phyloP scores from a whole-genome alignment of 2,797 vertebrate genomes.

The Poecilia velifera region DNA sequence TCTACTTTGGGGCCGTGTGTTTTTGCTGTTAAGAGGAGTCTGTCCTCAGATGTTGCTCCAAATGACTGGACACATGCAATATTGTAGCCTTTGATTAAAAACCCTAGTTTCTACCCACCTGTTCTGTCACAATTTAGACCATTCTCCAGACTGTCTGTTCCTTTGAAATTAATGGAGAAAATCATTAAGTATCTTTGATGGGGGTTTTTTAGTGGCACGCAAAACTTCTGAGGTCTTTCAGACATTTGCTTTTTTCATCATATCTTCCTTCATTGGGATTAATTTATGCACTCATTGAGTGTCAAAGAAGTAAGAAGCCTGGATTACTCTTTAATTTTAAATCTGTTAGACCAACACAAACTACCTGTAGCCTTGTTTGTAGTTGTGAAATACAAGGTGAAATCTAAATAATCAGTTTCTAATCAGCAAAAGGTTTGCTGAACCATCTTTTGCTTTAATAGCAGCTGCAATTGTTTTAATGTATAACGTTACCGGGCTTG shows the following conservation, averaged over 20 bases:
- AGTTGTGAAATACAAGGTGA: neutral
- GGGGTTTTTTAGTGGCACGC: neutral
- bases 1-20: neutral
- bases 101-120: neutral
- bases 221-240: neutral
- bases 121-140: neutral
- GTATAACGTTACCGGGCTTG: neutral
- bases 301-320: neutral
- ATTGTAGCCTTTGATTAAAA: neutral
- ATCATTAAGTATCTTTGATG: neutral
- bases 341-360: neutral
- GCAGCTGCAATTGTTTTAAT: neutral
- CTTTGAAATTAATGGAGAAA: neutral
- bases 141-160: neutral
- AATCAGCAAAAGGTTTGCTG: neutral
- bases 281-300: neutral
- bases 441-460: neutral
- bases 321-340: neutral
- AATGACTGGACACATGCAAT: neutral
- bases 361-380: neutral
- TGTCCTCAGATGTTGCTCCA: neutral
- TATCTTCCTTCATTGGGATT: neutral
- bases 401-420: neutral
- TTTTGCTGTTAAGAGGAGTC: neutral
- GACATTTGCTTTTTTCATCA: neutral